Base-by-base conservation (phyloP, 37 sponge, comb jelly and placozoan species). In the Agelas oroides region DNA sequence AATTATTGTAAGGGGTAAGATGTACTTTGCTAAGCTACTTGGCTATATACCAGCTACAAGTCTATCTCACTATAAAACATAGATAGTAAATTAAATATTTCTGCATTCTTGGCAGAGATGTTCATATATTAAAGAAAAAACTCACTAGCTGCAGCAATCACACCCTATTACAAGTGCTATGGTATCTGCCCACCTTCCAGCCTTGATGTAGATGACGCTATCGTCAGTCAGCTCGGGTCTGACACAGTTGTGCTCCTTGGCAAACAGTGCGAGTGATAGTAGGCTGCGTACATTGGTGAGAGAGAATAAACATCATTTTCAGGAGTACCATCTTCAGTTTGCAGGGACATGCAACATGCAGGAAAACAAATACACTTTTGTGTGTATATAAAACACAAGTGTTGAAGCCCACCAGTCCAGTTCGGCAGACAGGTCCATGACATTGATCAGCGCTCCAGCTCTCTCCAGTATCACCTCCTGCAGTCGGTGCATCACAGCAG, bases 401-500 rank as follows among this genome's bases (percentile, higher is more conserved):
- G 6, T 8, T 46, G 46, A 28, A 17, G 1, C 89, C 85, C 36
- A 96, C 96, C 99, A 99, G 82, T 99, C 99, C 28, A 99, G 89
- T 38, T 99, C 97, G 11, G 99, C 95, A 1, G 87, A 27, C 61
- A 85, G 59, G 52, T 99, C 99, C 72, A 99, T 60, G 30, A 91
- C 83, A n/a, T 76, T 53, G 3, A 93, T 21, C 13, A 99, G 81
- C 0, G 80, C 59, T 20, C 30, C 56, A 25, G 85, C 37, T 57
- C 91, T 84, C 64, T 96, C 95, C 53, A 99, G 74, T 31, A 99
- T 73, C 61, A 91, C 94, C 21, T 87, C 85, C 71, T 99, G 97
- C n/a, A 99, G 91, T 13, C 95, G 71, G 72, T 95, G 96, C 92
- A 99, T 97, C 18, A 99, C 93, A 32, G 90, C 90, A 23, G 87